phyloP scores from a whole-genome alignment of 2,888 invertebrate species.

The Nephrotoma flavescens region DNA sequence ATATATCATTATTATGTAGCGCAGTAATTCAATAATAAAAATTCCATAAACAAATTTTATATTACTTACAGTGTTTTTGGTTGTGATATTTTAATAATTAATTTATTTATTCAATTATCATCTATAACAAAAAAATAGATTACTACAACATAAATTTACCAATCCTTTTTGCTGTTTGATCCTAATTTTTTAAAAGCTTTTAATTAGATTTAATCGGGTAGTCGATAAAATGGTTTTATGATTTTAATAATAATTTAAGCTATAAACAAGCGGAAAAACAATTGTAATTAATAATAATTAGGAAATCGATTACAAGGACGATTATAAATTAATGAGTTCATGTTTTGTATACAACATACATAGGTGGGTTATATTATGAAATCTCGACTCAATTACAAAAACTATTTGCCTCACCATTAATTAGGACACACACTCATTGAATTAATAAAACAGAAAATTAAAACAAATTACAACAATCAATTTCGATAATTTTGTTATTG shows the following conservation, averaged over 20 bases:
- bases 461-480: neutral
- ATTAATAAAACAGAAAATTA: neutral
- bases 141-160: neutral
- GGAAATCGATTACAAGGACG: neutral
- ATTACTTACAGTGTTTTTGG: neutral
- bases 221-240: neutral
- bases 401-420: neutral
- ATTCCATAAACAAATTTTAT: neutral
- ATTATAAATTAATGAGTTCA: neutral
- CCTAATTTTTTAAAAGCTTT: neutral
- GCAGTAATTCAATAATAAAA: neutral
- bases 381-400: too few species aligned
- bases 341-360: neutral
- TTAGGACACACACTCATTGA: neutral
- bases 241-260: neutral
- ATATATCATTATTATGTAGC: neutral
- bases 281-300: neutral
- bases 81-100: neutral
- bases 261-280: neutral
- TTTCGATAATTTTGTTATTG: neutral
- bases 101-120: neutral
- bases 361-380: too few species aligned
- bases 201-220: neutral
- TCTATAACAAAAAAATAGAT: neutral
- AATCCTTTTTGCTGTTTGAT: neutral